phyloP scores from a whole-genome alignment of 2,888 invertebrate genomes.

The Druceiella hillmani region DNA sequence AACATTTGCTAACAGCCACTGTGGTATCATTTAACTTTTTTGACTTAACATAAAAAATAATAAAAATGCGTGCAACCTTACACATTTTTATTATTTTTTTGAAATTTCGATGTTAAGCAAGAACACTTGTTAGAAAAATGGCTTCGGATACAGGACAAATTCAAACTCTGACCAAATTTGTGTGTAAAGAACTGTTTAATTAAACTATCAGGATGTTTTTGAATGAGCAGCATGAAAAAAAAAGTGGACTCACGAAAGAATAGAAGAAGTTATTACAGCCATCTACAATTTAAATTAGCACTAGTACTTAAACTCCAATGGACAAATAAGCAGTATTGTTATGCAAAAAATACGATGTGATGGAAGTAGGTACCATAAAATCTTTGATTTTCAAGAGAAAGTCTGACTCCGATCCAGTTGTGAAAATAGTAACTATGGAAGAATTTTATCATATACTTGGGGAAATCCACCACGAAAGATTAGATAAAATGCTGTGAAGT shows the following conservation, averaged over 20 bases:
- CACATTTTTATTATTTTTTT: too few relatives aligned
- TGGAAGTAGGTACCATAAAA: conserved; percentile 13
- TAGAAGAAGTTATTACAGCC: conserved; percentile 8
- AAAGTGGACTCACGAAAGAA: conserved; percentile 6
- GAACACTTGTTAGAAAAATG: too few relatives aligned
- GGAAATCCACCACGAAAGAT: conserved; percentile 7
- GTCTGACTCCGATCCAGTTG: conserved; percentile 2
- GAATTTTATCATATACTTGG: conserved; percentile 4
- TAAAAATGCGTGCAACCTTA: too few relatives aligned
- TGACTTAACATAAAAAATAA: too few relatives aligned
- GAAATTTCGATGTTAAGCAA: too few relatives aligned
- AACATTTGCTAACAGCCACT: too few relatives aligned
- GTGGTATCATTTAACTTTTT: too few relatives aligned
- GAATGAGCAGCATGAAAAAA: too few relatives aligned
- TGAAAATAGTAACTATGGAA: conserved; percentile 4
- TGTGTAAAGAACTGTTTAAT: too few relatives aligned
- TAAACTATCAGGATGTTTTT: too few relatives aligned
- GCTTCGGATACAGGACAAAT: too few relatives aligned
- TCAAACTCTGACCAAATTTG: too few relatives aligned
- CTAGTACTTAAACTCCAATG: conserved; percentile 10
- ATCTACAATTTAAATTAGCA: conserved; percentile 8
- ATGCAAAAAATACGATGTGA: conserved; percentile 12
- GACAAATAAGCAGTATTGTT: conserved; percentile 14
- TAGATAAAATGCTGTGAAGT: conserved; percentile 16
- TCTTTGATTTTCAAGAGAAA: conserved; percentile 11